Conservation (phyloP, 2,888 invertebrate species). For the Tachina fera region DNA sequence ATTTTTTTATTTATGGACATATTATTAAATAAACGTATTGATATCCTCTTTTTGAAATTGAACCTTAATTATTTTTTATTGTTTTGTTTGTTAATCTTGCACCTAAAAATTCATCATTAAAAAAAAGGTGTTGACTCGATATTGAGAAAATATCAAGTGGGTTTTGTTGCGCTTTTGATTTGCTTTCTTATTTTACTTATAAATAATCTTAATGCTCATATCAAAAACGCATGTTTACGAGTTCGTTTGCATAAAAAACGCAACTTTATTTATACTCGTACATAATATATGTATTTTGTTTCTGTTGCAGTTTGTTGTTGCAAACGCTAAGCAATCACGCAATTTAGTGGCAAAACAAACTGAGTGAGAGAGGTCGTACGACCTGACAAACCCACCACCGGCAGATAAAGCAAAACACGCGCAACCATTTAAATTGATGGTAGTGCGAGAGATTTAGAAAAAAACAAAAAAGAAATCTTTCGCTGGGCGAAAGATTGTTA, state of each 20-base stretch:
- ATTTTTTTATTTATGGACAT: slow-evolving; percentile 34
- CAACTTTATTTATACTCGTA: slow-evolving; percentile 26
- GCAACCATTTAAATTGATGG: slow-evolving; percentile 62
- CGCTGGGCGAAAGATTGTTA: background rate
- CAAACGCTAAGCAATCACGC: slow-evolving; percentile 72
- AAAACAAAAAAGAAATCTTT: slow-evolving; percentile 24
- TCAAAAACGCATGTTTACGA: slow-evolving; percentile 76
- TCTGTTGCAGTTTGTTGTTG: slow-evolving; percentile 40
- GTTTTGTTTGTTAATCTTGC: slow-evolving; percentile 26
- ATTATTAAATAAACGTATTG: slow-evolving; percentile 11
- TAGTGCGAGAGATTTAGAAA: background rate
- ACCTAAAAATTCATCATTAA: slow-evolving; percentile 15
- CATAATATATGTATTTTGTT: background rate
- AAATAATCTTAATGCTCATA: slow-evolving; percentile 77
- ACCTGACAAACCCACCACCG: slow-evolving; percentile 57
- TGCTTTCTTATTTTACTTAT: slow-evolving; percentile 61
- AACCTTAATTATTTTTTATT: slow-evolving; percentile 53
- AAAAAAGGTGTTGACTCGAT: background rate
- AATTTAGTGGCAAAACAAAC: slow-evolving; percentile 64
- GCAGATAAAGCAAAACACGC: slow-evolving; percentile 58
- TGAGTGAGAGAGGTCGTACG: slow-evolving; percentile 42
- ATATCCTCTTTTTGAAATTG: slow-evolving; percentile 16
- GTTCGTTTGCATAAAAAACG: slow-evolving; percentile 52
- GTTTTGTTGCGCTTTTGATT: slow-evolving; percentile 23
- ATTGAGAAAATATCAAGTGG: slow-evolving; percentile 46